A percentile compares a stretch with the other conserved stretches of the same genome.
phyloP scores from a whole-genome alignment of 2,888 invertebrate species.

The Steromphala cineraria region DNA sequence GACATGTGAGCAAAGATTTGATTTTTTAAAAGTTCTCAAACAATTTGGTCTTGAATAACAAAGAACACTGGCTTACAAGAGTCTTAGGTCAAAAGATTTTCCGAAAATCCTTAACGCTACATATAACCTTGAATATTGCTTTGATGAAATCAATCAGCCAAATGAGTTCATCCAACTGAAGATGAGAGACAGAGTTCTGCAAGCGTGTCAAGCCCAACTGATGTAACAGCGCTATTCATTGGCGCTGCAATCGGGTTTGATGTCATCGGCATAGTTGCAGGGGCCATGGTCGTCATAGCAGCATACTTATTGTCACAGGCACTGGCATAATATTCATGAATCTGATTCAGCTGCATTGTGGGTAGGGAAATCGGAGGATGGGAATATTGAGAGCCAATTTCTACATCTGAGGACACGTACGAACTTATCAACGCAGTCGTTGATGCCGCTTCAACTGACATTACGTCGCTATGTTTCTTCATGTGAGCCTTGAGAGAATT shows the following conservation, averaged over 20 bases:
- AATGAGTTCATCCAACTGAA: not conserved
- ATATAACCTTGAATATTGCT: too few relatives aligned
- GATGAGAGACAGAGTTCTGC: slow-evolving; percentile 1
- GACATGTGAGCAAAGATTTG: too few relatives aligned
- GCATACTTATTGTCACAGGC: slow-evolving; percentile 5
- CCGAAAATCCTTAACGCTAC: too few relatives aligned
- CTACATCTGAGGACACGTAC: not conserved
- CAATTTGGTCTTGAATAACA: too few relatives aligned
- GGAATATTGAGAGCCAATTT: not conserved
- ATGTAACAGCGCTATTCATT: not conserved
- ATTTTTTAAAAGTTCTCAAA: too few relatives aligned
- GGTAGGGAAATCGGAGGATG: not conserved
- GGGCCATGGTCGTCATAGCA: not conserved
- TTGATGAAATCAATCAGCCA: too few relatives aligned
- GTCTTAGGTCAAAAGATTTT: too few relatives aligned
- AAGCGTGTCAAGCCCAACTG: not conserved
- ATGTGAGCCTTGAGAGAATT: slow-evolving; percentile 60
- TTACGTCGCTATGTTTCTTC: slow-evolving; percentile 39
- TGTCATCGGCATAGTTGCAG: not conserved
- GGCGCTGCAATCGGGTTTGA: not conserved
- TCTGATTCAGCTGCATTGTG: not conserved
- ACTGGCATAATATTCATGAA: not conserved
- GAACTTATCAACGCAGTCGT: slow-evolving; percentile 31
- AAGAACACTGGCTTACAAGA: too few relatives aligned
- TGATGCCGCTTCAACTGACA: slow-evolving; percentile 44